A percentile compares a stretch with the other conserved stretches of the same genome.
phyloP scores from a whole-genome alignment of 2,888 invertebrate species.

The Parthenolecanium corni region DNA sequence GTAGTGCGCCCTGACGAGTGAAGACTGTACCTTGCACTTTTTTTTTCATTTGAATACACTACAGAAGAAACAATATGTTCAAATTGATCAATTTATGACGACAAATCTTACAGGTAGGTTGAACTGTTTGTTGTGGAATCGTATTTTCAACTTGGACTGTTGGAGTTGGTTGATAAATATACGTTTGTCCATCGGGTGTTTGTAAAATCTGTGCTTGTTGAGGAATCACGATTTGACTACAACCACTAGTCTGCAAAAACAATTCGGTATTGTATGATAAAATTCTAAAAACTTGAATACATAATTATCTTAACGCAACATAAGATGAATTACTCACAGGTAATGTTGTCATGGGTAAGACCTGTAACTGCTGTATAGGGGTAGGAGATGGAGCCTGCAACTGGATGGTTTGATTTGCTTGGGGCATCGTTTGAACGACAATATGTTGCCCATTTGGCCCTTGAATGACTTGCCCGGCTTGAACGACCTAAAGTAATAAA shows the following conservation, averaged over 20 bases:
- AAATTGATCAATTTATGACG: neutral
- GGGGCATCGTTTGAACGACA: constrained; percentile 55
- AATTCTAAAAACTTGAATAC: no score
- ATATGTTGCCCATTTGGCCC: constrained; percentile 59
- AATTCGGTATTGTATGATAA: neutral
- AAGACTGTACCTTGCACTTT: no score
- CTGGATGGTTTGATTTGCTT: constrained; percentile 48
- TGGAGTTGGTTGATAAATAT: constrained; percentile 63
- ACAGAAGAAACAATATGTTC: neutral
- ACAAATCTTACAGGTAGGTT: constrained; percentile 44
- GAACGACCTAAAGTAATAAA: constrained; percentile 33
- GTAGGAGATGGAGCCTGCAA: constrained; percentile 49
- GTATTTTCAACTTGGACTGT: constrained; percentile 33
- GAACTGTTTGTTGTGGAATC: constrained; percentile 42
- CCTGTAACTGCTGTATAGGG: constrained; percentile 58
- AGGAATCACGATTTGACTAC: constrained; percentile 47
- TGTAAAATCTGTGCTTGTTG: constrained; percentile 73
- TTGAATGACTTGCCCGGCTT: constrained; percentile 51
- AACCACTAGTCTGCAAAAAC: constrained; percentile 41
- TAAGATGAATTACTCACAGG: neutral
- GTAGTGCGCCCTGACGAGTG: no score
- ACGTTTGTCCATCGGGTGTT: constrained; percentile 84
- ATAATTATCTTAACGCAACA: neutral
- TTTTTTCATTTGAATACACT: no score
- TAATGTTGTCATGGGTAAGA: constrained; percentile 39